These are phyloP conservation scores for Mormoops blainvillei DNA, from an alignment of 2,113 vertebrate genomes.

Conservation along the genomic window DNA sequence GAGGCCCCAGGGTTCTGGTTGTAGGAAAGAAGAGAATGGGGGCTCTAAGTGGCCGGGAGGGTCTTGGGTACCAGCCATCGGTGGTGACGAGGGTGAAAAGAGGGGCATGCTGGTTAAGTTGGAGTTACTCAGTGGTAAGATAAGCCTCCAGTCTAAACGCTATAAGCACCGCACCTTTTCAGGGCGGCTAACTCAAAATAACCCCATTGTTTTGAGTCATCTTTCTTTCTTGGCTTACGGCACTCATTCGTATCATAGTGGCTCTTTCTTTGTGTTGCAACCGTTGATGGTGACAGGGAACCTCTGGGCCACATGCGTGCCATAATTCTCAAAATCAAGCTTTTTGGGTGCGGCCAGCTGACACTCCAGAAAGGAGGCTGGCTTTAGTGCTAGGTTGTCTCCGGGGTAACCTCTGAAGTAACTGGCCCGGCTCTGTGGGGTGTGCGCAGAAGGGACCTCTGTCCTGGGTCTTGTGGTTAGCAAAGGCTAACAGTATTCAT, in stretches of 20 bases:
- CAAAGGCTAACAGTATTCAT: not conserved
- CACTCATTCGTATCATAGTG: not conserved
- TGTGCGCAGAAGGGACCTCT: not conserved
- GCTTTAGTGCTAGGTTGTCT: not conserved
- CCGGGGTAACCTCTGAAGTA: not conserved
- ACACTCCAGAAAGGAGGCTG: not conserved
- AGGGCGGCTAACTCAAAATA: not conserved
- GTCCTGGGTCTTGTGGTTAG: no score
- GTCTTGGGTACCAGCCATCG: not conserved
- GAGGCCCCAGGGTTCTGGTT: not conserved
- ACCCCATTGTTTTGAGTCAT: not conserved
- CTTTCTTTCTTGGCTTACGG: not conserved
- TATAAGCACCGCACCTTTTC: fast-evolving
- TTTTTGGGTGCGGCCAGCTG: not conserved
- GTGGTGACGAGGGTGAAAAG: not conserved
- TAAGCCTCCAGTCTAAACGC: not conserved
- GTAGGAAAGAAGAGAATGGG: no score
- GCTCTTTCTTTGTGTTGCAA: not conserved
- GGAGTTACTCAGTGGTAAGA: not conserved
- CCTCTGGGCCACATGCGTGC: not conserved
- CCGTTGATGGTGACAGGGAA: not conserved
- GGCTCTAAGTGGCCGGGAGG: not conserved
- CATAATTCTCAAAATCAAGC: not conserved
- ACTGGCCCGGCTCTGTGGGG: not conserved
- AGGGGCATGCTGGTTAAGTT: not conserved